These are phyloP conservation scores for Coregonus suidteri DNA, from an alignment of 2,797 vertebrate genomes.

Conservation along the genomic window DNA sequence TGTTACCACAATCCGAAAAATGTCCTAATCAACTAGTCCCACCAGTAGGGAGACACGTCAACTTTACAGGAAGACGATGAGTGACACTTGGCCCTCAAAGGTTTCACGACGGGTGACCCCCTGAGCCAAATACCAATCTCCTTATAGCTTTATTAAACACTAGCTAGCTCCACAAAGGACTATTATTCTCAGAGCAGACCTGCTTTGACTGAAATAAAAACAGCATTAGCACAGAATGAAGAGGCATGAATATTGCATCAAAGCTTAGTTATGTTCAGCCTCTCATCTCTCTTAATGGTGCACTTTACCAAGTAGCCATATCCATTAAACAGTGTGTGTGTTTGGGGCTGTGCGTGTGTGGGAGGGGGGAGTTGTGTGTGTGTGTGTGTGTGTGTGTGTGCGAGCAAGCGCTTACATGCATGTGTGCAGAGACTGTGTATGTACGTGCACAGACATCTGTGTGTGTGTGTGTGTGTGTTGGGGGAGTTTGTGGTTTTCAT, in stretches of 20 bases:
- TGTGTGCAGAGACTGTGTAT: neutral
- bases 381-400: conserved; percentile 8
- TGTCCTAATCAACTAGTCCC: neutral
- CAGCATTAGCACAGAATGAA: conserved; percentile 76
- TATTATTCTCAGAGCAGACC: conserved; percentile 32
- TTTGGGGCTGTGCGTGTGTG: conserved; percentile 6
- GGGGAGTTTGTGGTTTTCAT: neutral
- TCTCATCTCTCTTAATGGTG: conserved; percentile 87
- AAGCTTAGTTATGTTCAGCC: conserved; percentile 81
- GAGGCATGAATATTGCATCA: conserved; percentile 87
- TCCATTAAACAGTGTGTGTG: conserved; percentile 65
- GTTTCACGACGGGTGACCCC: neutral
- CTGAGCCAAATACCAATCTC: conserved; percentile 37
- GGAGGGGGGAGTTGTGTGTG: too few species aligned
- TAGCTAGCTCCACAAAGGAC: neutral
- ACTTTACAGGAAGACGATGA: neutral
- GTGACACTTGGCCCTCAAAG: too few species aligned
- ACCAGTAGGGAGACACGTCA: neutral
- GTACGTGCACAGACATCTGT: conserved; percentile 17
- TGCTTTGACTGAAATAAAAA: conserved; percentile 70
- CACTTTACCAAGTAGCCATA: conserved; percentile 85
- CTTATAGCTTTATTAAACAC: conserved; percentile 8
- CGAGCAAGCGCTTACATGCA: too few species aligned
- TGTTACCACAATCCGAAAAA: too few species aligned
- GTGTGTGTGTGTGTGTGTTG: conserved; percentile 2